Conservation (phyloP, 2,888 invertebrate species). For the Amphimallon solstitiale region DNA sequence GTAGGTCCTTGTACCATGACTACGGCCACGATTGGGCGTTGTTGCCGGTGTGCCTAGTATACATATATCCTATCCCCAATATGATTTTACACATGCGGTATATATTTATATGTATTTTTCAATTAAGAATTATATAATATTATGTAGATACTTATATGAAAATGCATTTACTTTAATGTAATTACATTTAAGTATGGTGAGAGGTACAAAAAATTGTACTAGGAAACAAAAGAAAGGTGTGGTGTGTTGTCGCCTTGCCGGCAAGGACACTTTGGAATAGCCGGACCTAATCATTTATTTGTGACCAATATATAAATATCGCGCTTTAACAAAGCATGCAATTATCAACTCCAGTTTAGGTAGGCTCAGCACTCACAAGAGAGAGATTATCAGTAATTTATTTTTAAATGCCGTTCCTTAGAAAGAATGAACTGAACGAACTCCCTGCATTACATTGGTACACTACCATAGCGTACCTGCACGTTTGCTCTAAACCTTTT, state of each 20-base stretch:
- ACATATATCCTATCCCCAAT: no score
- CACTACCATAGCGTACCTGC: no score
- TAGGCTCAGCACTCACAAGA: slow-evolving; percentile 15
- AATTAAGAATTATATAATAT: not conserved
- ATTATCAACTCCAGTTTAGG: slow-evolving; percentile 35
- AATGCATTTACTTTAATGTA: not conserved
- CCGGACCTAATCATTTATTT: slow-evolving; percentile 45
- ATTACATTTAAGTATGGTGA: slow-evolving; percentile 10
- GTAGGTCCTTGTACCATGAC: no score
- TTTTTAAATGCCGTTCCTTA: slow-evolving; percentile 2
- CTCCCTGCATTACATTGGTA: not conserved
- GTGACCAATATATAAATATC: slow-evolving; percentile 45
- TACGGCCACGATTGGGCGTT: no score
- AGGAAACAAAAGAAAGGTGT: slow-evolving; percentile 37
- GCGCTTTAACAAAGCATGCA: slow-evolving; percentile 41
- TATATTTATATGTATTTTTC: not conserved
- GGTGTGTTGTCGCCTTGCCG: slow-evolving; percentile 47
- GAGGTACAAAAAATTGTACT: slow-evolving; percentile 27
- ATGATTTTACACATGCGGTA: no score
- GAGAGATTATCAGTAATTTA: slow-evolving; percentile 21
- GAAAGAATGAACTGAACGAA: not conserved
- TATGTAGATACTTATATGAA: not conserved
- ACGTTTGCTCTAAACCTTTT: no score
- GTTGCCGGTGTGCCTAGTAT: no score
- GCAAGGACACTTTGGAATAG: slow-evolving; percentile 50